Percentiles rank a stretch among this genome's conserved stretches.
These are phyloP conservation scores for Saccopteryx leptura DNA, from an alignment of 2,113 vertebrate species.

Conservation along the genomic window DNA sequence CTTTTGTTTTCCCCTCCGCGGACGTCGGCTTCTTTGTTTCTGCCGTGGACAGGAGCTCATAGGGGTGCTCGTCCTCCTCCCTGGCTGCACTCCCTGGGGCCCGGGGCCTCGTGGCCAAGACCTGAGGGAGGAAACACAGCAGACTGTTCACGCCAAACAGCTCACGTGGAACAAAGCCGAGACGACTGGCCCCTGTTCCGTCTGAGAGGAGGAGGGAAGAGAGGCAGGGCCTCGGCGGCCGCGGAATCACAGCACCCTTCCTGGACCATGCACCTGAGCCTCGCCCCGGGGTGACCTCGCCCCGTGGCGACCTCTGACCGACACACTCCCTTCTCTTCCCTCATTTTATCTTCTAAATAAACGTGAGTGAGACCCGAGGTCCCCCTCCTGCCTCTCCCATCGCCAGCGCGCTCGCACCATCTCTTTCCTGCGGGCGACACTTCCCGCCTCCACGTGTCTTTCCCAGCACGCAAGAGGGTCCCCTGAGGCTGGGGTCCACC, in stretches of 20 bases:
- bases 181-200: neutral
- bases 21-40: conserved; percentile 92
- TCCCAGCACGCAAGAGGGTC: neutral
- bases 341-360: conserved; percentile 48
- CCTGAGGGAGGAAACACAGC: conserved; percentile 85
- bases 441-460: neutral
- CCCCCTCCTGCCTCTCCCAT: neutral
- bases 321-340: neutral
- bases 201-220: neutral
- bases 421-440: neutral
- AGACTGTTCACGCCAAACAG: neutral
- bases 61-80: conserved; percentile 94
- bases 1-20: conserved; percentile 87
- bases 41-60: conserved; percentile 95
- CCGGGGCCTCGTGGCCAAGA: conserved; percentile 89
- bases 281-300: too few species aligned
- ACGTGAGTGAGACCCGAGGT: neutral
- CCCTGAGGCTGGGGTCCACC: neutral
- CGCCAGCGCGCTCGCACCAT: neutral
- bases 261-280: neutral
- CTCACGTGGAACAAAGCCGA: neutral
- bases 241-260: neutral
- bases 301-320: neutral
- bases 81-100: conserved; percentile 87
- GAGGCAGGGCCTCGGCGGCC: neutral